Evolutionary conservation across 1,140 invertebrate genomes (phyloP), one percentile per base, ranked within the genome.

Genomic region (Solen grandis): DNA sequence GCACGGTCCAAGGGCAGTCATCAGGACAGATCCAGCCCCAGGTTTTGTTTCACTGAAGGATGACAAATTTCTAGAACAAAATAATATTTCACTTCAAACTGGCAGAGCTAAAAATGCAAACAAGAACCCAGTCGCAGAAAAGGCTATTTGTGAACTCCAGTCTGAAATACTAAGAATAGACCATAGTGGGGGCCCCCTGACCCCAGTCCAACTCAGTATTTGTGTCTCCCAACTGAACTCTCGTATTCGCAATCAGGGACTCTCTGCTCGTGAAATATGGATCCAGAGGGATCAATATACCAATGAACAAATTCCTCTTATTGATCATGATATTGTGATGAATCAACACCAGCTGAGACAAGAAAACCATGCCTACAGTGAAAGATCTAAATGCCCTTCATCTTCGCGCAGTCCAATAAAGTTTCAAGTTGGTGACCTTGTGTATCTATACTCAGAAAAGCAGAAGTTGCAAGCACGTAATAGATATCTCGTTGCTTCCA

Each of bases 41-140:
- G 80, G 57, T 16, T 84, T 84, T 59, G 38, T 46, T 29, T 25
- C 83, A 16, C 46, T 84, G 13, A 19, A 50, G 22, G 35, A 72
- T 19, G 66, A 84, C 41, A n/a, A 84, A 31, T 16, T 19, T 31
- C 57, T 84, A 5, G 57, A 52, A 27, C n/a, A 36, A 5, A 22
- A 41, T 1, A 59, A 72, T 29, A 59, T 84, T 38, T 13, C 52
- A 22, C 19, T 82, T 54, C 68, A 82, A 52, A 78, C 82, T 50
- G 80, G 83, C 46, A 5, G 74, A 10, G 74, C 13, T 16, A 73
- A 84, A 55, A 84, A 84, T 69, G 16, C 29, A 5, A 84, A 84
- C 55, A 84, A 77, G 57, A 84, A 82, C 46, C 83, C 83, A 29
- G 83, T 84, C 16, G 78, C 78, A 22, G 79, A 84, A 72, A 81